These are phyloP conservation scores for Sebastolobus alascanus DNA, from an alignment of 2,797 vertebrate genomes.

Conservation along the genomic window DNA sequence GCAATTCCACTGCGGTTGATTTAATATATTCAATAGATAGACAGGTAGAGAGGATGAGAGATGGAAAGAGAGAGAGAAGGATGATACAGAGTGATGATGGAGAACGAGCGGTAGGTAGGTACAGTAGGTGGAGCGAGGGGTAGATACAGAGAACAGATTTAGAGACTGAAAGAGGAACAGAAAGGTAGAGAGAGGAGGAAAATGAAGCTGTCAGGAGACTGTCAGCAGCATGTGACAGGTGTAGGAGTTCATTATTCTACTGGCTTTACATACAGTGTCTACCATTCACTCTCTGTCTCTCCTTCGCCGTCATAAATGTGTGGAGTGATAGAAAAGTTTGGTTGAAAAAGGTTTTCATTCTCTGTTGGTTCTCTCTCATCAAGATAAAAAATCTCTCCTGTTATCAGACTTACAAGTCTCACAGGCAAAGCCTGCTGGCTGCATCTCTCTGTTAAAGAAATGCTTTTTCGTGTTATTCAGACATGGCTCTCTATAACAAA, in stretches of 20 bases:
- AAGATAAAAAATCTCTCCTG: background rate
- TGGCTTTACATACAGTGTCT: slow-evolving; percentile 18
- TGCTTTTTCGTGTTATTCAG: background rate
- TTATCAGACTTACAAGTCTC: background rate
- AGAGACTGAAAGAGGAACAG: slow-evolving; percentile 46
- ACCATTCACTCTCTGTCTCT: slow-evolving; percentile 8
- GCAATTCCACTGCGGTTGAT: slow-evolving; percentile 40
- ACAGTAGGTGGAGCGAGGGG: slow-evolving; percentile 25
- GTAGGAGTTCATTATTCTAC: slow-evolving; percentile 52
- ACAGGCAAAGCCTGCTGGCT: background rate
- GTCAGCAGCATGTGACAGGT: slow-evolving; percentile 43
- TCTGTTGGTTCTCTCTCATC: background rate
- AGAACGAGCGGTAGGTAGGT: slow-evolving; percentile 6
- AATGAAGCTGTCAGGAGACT: slow-evolving; percentile 39
- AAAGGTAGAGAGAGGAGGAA: slow-evolving; percentile 31
- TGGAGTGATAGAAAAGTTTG: slow-evolving; percentile 17
- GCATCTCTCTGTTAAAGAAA: background rate
- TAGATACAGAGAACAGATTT: slow-evolving; percentile 39
- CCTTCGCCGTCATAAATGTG: background rate
- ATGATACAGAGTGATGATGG: slow-evolving; percentile 31
- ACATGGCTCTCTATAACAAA: background rate
- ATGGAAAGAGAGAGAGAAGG: background rate
- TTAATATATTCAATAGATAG: slow-evolving; percentile 51
- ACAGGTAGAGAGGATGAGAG: slow-evolving; percentile 10
- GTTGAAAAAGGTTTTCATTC: background rate